phyloP scores from a whole-genome alignment of 2,888 invertebrate species.

The Drosophila pegasa region DNA sequence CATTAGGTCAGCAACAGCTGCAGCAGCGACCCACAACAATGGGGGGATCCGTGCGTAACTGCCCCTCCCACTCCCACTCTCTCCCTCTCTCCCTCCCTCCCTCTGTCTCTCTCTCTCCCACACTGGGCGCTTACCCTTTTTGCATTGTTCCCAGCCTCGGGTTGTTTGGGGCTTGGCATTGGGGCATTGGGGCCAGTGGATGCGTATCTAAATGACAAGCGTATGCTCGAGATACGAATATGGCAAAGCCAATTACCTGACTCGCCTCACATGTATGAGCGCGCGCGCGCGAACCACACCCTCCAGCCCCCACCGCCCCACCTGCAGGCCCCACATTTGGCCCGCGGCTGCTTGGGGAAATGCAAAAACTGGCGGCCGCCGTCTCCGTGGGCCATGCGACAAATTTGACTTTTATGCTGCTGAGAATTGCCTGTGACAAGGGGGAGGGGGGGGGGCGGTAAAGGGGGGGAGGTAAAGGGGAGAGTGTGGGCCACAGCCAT shows the following conservation, averaged over 20 bases:
- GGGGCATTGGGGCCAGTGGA: slow-evolving; percentile 18
- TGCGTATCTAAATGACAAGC: slow-evolving; percentile 70
- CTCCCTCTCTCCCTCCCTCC: neutral
- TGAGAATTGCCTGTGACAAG: slow-evolving; percentile 74
- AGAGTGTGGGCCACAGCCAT: slow-evolving; percentile 27
- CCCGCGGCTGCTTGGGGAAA: slow-evolving; percentile 62
- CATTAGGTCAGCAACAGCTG: slow-evolving; percentile 20
- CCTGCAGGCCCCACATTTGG: neutral
- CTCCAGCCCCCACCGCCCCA: neutral
- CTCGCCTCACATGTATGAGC: too few relatives aligned
- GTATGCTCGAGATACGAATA: slow-evolving; percentile 66
- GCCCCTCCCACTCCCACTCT: neutral
- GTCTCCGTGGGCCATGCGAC: slow-evolving; percentile 75
- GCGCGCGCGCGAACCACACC: too few relatives aligned
- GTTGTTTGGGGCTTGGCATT: neutral
- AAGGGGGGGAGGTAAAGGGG: too few relatives aligned
- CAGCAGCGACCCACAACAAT: neutral
- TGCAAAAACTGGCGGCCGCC: slow-evolving; percentile 47
- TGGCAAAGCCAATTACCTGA: slow-evolving; percentile 74
- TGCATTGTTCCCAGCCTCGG: neutral
- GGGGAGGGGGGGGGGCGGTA: too few relatives aligned
- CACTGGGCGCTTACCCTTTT: slow-evolving; percentile 1
- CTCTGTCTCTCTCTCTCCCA: neutral
- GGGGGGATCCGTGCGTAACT: slow-evolving; percentile 4
- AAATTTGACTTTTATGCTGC: slow-evolving; percentile 78